Base-by-base conservation (phyloP, 2,797 vertebrate genomes). In the Anguilla megastoma region DNA sequence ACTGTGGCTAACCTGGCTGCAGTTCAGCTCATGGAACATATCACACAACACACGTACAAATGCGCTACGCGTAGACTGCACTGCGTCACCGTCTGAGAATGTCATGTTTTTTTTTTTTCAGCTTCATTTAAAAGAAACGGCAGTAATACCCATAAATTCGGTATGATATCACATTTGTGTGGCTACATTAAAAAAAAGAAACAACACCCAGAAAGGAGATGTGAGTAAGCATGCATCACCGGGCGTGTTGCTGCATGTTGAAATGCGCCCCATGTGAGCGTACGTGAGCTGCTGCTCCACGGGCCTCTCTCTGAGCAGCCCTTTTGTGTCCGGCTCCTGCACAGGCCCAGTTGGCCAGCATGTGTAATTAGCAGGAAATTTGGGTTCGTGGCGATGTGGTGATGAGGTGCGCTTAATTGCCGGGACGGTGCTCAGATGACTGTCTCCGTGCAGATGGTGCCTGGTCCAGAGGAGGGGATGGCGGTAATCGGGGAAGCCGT, bases 371-470 rank as follows among this genome's bases (percentile, higher is more conserved):
- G 80, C 54, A 30, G n/a, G 74, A 54, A 82, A 48, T 27, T 3
- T 58, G 83, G 27, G 10, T n/a, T 30, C 27, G 8, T 14, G 52
- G 54, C n/a, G 10, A 0, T 33, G 83, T n/a, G 83, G 21, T n/a
- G 69, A 84, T 63, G 56, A 66, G 56, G n/a, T 41, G 21, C 27
- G 58, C 60, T 0, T 56, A 0, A 18, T 83, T 30, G 9, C 30
- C 36, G 71, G 30, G 30, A 79, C 74, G 85, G 76, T 80, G 86
- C 71, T 89, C 86, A 45, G 83, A 76, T 0, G 33, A 18, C 84
- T 0, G 0, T 71, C 14, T 0, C 84, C 56, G 83, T 6, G 83
- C 84, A 89, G 91, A 89, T 88, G 86, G 85, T 85, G 87, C 87
- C 86, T 58, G 50, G 88, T 88, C 41, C 87, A 89, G 56, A 18